phyloP scores from a whole-genome alignment of 2,888 invertebrate species.

The Rhaphigaster nebulosa region DNA sequence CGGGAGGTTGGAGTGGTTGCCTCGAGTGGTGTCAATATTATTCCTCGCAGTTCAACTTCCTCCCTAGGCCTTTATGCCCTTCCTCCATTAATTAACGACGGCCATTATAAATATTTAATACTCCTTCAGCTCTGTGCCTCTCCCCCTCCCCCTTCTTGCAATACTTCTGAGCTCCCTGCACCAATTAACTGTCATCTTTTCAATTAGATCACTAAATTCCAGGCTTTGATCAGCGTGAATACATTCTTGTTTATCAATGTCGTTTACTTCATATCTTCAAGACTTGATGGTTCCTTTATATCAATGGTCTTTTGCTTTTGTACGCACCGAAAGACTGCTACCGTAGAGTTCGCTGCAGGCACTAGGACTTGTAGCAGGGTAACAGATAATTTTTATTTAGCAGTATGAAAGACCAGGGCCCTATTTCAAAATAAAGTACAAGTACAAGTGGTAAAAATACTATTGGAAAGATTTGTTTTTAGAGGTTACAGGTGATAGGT shows the following conservation, averaged over 20 bases:
- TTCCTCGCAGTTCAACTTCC: background rate
- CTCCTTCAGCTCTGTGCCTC: background rate
- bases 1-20: background rate
- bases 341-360: no score
- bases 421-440: no score
- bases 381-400: no score
- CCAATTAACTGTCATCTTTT: constrained; percentile 33
- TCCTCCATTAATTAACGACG: background rate
- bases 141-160: background rate
- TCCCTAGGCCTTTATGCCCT: constrained; percentile 11
- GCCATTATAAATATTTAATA: constrained; percentile 35
- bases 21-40: background rate
- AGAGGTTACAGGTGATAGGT: no score
- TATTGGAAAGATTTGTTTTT: no score
- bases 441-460: no score
- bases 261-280: background rate
- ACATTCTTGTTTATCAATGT: background rate
- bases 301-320: background rate
- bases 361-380: no score
- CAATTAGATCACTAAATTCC: background rate
- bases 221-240: background rate
- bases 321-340: background rate
- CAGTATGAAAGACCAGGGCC: no score
- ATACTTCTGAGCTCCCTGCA: background rate
- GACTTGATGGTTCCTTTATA: background rate